These are phyloP conservation scores for Cyprinus carpio DNA, from an alignment of 2,113 vertebrate genomes.

Conservation along the genomic window DNA sequence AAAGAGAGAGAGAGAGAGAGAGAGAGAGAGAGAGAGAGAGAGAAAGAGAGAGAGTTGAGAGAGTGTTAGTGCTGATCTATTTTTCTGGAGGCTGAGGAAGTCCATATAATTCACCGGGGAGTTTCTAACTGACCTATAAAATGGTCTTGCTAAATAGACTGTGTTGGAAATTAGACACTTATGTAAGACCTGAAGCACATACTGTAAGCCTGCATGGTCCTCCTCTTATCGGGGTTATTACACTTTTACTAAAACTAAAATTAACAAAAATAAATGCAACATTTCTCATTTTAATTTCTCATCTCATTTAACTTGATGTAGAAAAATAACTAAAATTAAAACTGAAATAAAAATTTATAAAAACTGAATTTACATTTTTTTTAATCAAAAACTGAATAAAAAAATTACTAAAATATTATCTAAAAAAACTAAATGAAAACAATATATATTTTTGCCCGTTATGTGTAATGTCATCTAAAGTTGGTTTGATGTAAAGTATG, in stretches of 20 bases:
- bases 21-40: no score
- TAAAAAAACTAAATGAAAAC: no score
- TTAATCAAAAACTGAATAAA: no score
- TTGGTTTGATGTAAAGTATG: constrained; percentile 1
- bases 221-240: background rate
- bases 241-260: background rate
- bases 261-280: no score
- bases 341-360: background rate
- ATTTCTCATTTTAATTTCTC: no score
- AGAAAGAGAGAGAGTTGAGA: no score
- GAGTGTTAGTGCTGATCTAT: background rate
- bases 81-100: background rate
- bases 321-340: background rate
- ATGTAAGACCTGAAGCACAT: background rate
- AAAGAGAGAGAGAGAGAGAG: no score
- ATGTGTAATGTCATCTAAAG: background rate
- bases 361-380: background rate
- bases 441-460: background rate
- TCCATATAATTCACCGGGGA: constrained; percentile 13
- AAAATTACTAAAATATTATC: no score
- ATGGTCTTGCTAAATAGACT: background rate
- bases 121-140: background rate
- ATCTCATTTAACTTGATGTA: background rate
- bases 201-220: background rate
- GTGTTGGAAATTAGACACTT: constrained; percentile 1